phyloP scores from a whole-genome alignment of 2,797 vertebrate genomes.

The Anguilla marmorata region DNA sequence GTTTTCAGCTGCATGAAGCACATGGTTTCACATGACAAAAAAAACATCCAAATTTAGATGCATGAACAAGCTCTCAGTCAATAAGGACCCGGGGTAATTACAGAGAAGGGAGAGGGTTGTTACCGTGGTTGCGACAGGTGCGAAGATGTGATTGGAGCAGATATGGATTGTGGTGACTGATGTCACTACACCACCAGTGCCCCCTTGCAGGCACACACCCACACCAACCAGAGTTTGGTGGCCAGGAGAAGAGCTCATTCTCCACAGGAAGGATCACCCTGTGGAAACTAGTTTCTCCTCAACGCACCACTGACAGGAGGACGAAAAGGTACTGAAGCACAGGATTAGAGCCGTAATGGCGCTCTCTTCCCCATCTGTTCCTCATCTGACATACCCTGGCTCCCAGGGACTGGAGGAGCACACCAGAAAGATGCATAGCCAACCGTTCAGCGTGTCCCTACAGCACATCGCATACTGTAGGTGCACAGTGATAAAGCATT shows the following conservation, averaged over 20 bases:
- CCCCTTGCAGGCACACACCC: background rate
- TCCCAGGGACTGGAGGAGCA: background rate
- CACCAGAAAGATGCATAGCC: background rate
- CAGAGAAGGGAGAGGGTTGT: background rate
- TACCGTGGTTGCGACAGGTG: background rate
- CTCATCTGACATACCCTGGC: background rate
- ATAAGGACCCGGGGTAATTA: background rate
- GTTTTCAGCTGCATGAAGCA: background rate
- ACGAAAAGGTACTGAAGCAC: conserved; percentile 45
- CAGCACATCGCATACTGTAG: background rate
- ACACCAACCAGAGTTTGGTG: background rate
- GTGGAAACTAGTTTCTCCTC: conserved; percentile 60
- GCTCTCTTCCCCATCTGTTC: background rate
- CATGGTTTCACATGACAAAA: background rate
- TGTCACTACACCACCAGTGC: background rate
- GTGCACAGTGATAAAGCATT: background rate
- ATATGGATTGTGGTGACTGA: background rate
- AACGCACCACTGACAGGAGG: conserved; percentile 44
- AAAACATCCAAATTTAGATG: background rate
- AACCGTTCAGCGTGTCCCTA: background rate
- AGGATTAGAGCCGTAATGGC: conserved; percentile 17
- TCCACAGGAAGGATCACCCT: conserved; percentile 40
- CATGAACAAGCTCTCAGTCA: background rate
- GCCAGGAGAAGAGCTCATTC: conserved; percentile 42
- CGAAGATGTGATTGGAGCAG: background rate